These are phyloP conservation scores for Gorsachius magnificus DNA, from an alignment of 2,797 vertebrate genomes.

Conservation along the genomic window DNA sequence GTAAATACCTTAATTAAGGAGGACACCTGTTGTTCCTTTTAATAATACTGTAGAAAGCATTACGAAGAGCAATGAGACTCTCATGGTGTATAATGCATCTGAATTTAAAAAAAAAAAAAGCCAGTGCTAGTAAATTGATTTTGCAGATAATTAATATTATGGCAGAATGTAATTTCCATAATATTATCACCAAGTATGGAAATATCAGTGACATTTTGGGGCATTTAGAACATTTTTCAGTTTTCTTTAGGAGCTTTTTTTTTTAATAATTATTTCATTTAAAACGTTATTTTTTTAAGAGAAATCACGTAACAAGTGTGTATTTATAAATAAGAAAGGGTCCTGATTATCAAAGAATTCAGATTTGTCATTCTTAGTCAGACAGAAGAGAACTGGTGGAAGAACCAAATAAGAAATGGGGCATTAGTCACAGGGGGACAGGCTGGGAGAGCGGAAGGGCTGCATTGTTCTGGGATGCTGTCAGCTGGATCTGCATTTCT, in stretches of 20 bases:
- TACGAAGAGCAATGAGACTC: background rate
- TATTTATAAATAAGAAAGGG: background rate
- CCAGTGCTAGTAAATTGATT: background rate
- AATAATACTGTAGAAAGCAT: background rate
- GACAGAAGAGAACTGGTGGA: background rate
- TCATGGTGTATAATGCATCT: background rate
- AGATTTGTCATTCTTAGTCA: background rate
- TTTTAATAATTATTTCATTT: background rate
- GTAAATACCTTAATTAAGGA: background rate
- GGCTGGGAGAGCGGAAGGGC: background rate
- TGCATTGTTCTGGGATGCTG: background rate
- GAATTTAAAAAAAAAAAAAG: background rate
- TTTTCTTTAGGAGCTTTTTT: background rate
- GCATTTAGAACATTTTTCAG: background rate
- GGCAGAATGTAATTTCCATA: background rate
- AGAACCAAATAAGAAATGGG: background rate
- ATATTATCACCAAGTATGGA: background rate
- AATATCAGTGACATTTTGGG: background rate
- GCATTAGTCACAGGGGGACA: background rate
- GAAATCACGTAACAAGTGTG: background rate
- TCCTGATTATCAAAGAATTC: background rate
- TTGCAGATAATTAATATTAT: background rate
- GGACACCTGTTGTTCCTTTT: background rate
- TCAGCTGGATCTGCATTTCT: background rate
- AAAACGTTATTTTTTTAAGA: background rate